phyloP scores from a whole-genome alignment of 2,888 invertebrate genomes.

The Heteropelma amictum region DNA sequence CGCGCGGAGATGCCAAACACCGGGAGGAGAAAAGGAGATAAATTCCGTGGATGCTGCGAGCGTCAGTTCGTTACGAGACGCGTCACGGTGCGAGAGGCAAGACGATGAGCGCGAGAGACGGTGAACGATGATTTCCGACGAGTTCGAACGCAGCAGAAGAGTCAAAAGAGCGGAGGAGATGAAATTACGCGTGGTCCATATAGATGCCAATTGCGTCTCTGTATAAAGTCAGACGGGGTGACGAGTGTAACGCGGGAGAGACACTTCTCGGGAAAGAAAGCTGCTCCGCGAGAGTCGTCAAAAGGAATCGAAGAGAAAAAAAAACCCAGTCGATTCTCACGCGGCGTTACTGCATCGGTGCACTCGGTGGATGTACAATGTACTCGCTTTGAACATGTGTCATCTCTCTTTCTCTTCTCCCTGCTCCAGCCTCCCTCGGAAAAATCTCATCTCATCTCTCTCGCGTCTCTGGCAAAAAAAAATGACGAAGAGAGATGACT shows the following conservation, averaged over 20 bases:
- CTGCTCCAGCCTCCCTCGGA: background rate
- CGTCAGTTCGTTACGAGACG: too few relatives aligned
- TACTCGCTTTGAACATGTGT: slow-evolving; percentile 21
- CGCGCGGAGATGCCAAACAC: too few relatives aligned
- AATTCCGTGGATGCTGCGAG: too few relatives aligned
- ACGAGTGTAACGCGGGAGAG: slow-evolving; percentile 44
- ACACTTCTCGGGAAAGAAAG: slow-evolving; percentile 74
- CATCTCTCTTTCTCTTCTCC: slow-evolving; percentile 6
- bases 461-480: slow-evolving; percentile 30
- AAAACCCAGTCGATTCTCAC: slow-evolving; percentile 69
- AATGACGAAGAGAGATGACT: background rate
- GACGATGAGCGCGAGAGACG: too few relatives aligned
- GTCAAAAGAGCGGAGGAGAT: slow-evolving; percentile 10
- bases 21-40: too few relatives aligned
- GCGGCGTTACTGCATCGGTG: slow-evolving; percentile 1
- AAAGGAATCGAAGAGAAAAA: slow-evolving; percentile 54
- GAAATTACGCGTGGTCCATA: slow-evolving; percentile 19
- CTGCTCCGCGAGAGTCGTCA: slow-evolving; percentile 60
- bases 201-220: slow-evolving; percentile 56
- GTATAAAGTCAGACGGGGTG: slow-evolving; percentile 58
- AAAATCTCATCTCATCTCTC: background rate
- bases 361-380: slow-evolving; percentile 1
- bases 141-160: too few relatives aligned
- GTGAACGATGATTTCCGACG: too few relatives aligned
- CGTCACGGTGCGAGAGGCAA: too few relatives aligned